Percentiles rank a stretch among this genome's conserved stretches.
Evolutionary conservation across 2,888 invertebrate genomes (phyloP).

Genomic region (Amblyteles armatorius): DNA sequence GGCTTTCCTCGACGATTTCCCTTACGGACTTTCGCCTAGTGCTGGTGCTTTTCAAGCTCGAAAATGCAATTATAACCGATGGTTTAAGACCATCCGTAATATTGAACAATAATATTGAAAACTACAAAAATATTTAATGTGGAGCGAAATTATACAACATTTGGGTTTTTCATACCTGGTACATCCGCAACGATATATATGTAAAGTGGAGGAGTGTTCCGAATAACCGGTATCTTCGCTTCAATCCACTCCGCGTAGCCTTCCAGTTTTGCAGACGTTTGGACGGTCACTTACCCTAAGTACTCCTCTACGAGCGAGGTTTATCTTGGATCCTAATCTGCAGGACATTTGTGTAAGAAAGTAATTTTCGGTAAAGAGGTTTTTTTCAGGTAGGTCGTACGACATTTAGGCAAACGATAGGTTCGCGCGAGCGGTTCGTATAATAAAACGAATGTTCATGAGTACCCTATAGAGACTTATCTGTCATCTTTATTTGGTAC

Average conservation of each 20-base stretch:
- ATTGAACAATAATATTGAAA: neutral
- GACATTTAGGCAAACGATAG: constrained; percentile 1
- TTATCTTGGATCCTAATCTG: constrained; percentile 33
- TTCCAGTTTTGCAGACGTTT: constrained; percentile 19
- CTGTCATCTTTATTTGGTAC: constrained; percentile 7
- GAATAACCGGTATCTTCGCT: neutral
- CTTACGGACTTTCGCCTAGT: constrained; percentile 53
- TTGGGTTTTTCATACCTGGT: neutral
- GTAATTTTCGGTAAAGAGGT: constrained; percentile 47
- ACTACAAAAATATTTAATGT: neutral
- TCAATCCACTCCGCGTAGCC: neutral
- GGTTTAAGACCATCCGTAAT: constrained; percentile 19
- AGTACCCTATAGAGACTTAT: neutral
- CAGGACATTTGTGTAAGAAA: constrained; percentile 34
- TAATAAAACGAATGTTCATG: constrained; percentile 6
- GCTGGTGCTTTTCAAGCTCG: constrained; percentile 61
- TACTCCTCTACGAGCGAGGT: neutral
- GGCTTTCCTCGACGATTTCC: constrained; percentile 47
- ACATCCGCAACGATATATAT: neutral
- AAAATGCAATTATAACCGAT: constrained; percentile 61
- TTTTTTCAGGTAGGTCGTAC: constrained; percentile 16
- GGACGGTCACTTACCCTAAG: constrained; percentile 16
- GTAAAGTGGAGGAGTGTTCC: neutral
- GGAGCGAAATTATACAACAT: no score
- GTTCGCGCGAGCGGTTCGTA: neutral